These are phyloP conservation scores for Heterodera schachtii DNA, from an alignment of 1,140 invertebrate species.

Conservation along the genomic window DNA sequence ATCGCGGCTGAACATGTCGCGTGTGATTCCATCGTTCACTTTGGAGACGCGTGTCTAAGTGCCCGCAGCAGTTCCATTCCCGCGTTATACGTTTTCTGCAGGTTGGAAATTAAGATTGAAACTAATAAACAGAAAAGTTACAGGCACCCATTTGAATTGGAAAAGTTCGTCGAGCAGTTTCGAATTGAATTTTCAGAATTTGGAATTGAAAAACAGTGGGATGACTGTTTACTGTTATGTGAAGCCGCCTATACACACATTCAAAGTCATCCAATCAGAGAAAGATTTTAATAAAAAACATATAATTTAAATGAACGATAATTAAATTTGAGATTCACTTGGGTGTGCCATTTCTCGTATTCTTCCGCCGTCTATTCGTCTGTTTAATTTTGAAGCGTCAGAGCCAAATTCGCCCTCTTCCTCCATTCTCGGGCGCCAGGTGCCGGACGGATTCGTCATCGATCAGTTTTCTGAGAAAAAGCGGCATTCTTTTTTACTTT, in stretches of 20 bases:
- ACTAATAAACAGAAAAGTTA: not conserved
- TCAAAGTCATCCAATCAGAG: slow-evolving; percentile 21
- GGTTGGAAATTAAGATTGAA: not conserved
- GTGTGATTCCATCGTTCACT: slow-evolving; percentile 54
- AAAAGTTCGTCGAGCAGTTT: slow-evolving; percentile 29
- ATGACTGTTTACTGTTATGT: slow-evolving; percentile 40
- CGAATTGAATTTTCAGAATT: not conserved
- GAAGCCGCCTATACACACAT: slow-evolving; percentile 43
- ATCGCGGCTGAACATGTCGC: slow-evolving; percentile 56
- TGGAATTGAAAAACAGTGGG: slow-evolving; percentile 6
- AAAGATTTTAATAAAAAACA: not conserved
- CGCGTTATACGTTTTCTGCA: slow-evolving; percentile 53
- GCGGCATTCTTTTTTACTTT: slow-evolving; percentile 33
- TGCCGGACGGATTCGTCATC: not conserved
- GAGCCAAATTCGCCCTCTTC: not conserved
- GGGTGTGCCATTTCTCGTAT: not conserved
- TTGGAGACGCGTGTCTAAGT: slow-evolving; percentile 57
- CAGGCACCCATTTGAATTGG: slow-evolving; percentile 32
- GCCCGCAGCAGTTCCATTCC: slow-evolving; percentile 36
- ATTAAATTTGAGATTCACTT: slow-evolving; percentile 23
- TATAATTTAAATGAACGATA: not conserved
- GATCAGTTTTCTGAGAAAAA: slow-evolving; percentile 2
- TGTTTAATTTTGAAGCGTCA: not conserved
- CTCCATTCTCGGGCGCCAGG: slow-evolving; percentile 35
- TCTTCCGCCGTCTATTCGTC: not conserved